phyloP scores from a whole-genome alignment of 2,888 invertebrate genomes.

The Timema cristinae region DNA sequence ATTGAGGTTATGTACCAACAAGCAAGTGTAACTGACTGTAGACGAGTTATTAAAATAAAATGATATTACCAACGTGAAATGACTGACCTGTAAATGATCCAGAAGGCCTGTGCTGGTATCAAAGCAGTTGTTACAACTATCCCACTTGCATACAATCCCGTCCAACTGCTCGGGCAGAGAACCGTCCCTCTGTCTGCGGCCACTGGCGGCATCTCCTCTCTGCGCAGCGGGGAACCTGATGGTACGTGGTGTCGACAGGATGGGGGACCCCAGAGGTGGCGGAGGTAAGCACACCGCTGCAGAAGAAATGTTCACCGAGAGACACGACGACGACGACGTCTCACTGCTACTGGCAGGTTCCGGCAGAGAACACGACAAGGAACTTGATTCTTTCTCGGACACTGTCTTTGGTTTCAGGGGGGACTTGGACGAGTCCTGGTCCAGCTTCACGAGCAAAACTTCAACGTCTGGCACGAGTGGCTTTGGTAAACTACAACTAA shows the following conservation, averaged over 20 bases:
- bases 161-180: constrained; percentile 43
- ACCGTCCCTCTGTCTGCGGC: constrained; percentile 40
- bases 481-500: constrained; percentile 13
- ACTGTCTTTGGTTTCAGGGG: neutral
- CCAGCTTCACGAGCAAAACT: too few relatives aligned
- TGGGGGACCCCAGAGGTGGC: constrained; percentile 53
- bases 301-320: too few relatives aligned
- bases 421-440: neutral
- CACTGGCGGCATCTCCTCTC: constrained; percentile 74
- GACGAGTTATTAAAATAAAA: too few relatives aligned
- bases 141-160: constrained; percentile 69
- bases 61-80: too few relatives aligned
- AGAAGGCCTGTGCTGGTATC: constrained; percentile 76
- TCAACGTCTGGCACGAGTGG: constrained; percentile 9
- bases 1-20: too few relatives aligned
- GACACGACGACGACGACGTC: too few relatives aligned
- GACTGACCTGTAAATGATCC: constrained; percentile 77
- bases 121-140: constrained; percentile 72
- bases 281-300: neutral
- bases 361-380: too few relatives aligned
- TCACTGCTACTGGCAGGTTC: too few relatives aligned
- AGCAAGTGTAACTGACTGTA: too few relatives aligned
- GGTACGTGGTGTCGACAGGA: constrained; percentile 75
- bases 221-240: constrained; percentile 69
- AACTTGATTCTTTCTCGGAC: constrained; percentile 14